Percentiles rank a stretch among this genome's conserved stretches.
Evolutionary conservation across 2,888 invertebrate genomes (phyloP).

Genomic region (Nymphalis polychloros): DNA sequence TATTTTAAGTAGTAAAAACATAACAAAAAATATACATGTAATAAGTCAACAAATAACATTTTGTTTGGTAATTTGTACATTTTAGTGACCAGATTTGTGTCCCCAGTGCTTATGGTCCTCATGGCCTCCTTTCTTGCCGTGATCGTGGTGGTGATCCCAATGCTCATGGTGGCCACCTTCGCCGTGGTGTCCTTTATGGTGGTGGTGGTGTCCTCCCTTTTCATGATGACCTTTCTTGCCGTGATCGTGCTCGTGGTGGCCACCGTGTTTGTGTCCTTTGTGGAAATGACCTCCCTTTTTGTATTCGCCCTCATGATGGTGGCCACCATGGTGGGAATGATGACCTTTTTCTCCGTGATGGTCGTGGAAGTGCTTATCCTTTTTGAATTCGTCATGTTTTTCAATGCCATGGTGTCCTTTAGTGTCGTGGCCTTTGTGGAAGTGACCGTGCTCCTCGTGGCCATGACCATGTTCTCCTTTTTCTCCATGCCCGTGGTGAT

Average conservation of each 20-base stretch:
- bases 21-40: slow-evolving; percentile 53
- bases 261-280: slow-evolving; percentile 88
- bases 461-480: slow-evolving; percentile 83
- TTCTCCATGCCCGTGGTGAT: slow-evolving; percentile 83
- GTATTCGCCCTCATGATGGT: slow-evolving; percentile 88
- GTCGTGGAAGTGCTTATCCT: slow-evolving; percentile 92
- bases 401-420: slow-evolving; percentile 92
- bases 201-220: slow-evolving; percentile 88
- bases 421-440: slow-evolving; percentile 91
- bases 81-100: slow-evolving; percentile 79
- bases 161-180: slow-evolving; percentile 89
- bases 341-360: slow-evolving; percentile 90
- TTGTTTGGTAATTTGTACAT: slow-evolving; percentile 42
- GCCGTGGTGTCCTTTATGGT: slow-evolving; percentile 89
- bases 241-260: slow-evolving; percentile 88
- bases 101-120: slow-evolving; percentile 91
- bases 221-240: slow-evolving; percentile 90
- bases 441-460: slow-evolving; percentile 83
- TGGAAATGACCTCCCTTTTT: slow-evolving; percentile 91
- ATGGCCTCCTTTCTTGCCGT: slow-evolving; percentile 90
- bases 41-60: slow-evolving; percentile 61
- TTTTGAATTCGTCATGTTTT: slow-evolving; percentile 91
- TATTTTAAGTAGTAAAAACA: slow-evolving; percentile 50
- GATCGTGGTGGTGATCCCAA: slow-evolving; percentile 85
- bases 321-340: slow-evolving; percentile 89